Conservation (phyloP, 1,140 invertebrate genomes). For the Cryptotermes secundus region DNA sequence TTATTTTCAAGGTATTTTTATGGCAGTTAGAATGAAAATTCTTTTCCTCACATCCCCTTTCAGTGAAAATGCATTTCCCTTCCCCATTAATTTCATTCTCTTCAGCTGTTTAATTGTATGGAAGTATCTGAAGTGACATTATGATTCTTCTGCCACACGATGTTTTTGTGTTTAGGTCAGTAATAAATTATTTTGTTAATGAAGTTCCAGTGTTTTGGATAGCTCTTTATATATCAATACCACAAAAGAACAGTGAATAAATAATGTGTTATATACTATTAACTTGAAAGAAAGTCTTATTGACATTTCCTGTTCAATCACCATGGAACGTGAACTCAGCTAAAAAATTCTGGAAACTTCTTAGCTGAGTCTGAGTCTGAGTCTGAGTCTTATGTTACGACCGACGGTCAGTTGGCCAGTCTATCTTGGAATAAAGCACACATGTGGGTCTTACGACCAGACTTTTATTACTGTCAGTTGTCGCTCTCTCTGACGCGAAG, state of each 20-base stretch:
- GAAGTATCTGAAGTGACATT: neutral
- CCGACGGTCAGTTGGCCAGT: too few relatives aligned
- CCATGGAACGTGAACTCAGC: too few relatives aligned
- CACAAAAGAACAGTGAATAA: neutral
- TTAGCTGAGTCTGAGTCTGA: too few relatives aligned
- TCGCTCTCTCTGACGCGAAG: too few relatives aligned
- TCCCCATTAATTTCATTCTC: neutral
- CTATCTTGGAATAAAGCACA: too few relatives aligned
- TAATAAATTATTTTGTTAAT: neutral
- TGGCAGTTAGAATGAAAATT: neutral
- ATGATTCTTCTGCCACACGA: neutral
- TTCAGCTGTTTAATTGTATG: neutral
- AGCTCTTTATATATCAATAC: neutral
- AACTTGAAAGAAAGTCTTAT: neutral
- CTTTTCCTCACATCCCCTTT: too few relatives aligned
- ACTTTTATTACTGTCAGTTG: too few relatives aligned
- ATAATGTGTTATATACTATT: constrained; percentile 8
- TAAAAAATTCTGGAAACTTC: too few relatives aligned
- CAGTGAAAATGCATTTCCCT: too few relatives aligned
- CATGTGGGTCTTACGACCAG: too few relatives aligned
- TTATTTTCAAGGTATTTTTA: neutral
- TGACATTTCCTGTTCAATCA: too few relatives aligned
- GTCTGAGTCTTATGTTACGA: too few relatives aligned
- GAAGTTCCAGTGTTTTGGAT: neutral
- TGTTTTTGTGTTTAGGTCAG: neutral